Evolutionary conservation across 2,797 vertebrate genomes (phyloP).

Genomic region (Lepus townsendii): DNA sequence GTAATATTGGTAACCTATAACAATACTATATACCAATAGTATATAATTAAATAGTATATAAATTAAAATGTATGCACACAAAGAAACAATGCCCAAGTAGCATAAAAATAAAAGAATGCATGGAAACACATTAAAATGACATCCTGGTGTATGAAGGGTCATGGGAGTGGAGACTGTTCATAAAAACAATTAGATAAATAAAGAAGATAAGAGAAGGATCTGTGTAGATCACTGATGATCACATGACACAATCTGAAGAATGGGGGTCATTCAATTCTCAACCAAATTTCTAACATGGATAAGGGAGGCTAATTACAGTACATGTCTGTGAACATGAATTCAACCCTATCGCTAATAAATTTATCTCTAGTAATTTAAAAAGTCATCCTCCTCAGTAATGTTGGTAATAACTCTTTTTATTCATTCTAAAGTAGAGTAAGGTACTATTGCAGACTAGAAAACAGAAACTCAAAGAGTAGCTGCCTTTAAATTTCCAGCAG

Average conservation of each 20-base stretch:
- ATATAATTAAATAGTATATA: background rate
- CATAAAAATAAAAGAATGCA: background rate
- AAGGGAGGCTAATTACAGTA: background rate
- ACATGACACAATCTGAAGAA: background rate
- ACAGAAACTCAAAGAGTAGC: background rate
- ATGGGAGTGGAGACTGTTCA: background rate
- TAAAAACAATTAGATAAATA: background rate
- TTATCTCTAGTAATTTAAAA: background rate
- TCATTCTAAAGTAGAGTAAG: background rate
- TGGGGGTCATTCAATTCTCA: background rate
- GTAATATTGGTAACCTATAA: background rate
- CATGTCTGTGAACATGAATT: constrained; percentile 6
- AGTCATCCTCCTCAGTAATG: background rate
- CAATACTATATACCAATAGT: background rate
- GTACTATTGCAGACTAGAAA: background rate
- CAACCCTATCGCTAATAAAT: background rate
- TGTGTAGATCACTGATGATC: background rate
- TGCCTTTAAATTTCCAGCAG: background rate
- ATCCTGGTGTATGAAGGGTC: background rate
- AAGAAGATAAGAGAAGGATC: background rate
- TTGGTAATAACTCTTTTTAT: background rate
- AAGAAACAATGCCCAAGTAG: background rate
- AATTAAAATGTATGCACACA: background rate
- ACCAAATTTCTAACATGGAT: background rate
- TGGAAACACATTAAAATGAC: background rate